Percentiles rank a stretch among this genome's conserved stretches.
Conservation (phyloP, 1,140 invertebrate species). For the Anastrepha obliqua region DNA sequence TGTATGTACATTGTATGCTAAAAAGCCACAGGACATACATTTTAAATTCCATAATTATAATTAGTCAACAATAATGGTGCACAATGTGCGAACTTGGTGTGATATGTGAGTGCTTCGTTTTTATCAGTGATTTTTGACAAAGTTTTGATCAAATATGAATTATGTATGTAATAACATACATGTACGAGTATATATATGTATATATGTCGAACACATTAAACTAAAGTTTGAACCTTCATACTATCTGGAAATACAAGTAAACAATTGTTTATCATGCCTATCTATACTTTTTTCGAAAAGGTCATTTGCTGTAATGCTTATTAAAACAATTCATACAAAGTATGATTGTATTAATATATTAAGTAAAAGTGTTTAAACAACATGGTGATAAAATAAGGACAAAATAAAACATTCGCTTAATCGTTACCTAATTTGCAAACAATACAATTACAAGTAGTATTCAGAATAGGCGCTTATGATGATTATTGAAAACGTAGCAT, state of each 20-base stretch:
- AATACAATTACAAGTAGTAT: constrained; percentile 8
- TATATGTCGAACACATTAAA: not conserved
- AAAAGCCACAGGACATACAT: not conserved
- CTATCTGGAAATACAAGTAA: no score
- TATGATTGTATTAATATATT: no score
- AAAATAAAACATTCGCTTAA: not conserved
- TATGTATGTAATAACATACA: not conserved
- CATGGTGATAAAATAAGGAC: not conserved
- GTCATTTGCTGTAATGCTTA: not conserved
- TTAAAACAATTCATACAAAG: no score
- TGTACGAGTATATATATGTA: no score
- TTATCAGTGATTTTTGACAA: no score
- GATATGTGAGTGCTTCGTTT: not conserved
- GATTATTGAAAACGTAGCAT: not conserved
- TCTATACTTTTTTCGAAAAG: not conserved
- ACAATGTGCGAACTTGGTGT: not conserved
- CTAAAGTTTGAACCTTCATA: no score
- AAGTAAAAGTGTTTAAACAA: not conserved
- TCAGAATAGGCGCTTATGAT: not conserved
- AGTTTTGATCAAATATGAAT: not conserved
- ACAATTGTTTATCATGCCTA: no score
- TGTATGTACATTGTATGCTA: not conserved
- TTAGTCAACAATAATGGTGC: no score
- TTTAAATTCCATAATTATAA: no score
- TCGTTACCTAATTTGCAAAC: constrained; percentile 6